These are phyloP conservation scores for Otus sunia DNA, from an alignment of 2,113 vertebrate species.

Conservation along the genomic window DNA sequence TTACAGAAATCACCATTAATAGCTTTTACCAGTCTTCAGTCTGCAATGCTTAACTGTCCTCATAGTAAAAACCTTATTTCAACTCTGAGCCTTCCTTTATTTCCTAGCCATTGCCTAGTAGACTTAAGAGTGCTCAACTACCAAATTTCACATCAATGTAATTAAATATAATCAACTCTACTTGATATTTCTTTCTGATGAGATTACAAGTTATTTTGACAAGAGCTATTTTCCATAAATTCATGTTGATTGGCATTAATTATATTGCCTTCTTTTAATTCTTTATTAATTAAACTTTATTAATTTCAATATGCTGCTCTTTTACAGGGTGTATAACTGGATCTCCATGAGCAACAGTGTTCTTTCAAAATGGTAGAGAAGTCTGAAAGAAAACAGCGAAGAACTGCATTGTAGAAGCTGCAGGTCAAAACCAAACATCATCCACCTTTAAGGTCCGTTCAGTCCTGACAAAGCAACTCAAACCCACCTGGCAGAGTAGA, in stretches of 20 bases:
- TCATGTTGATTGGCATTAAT: slow-evolving; percentile 53
- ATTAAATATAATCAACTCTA: slow-evolving; percentile 60
- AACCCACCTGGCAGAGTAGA: neutral
- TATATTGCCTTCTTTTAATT: slow-evolving; percentile 39
- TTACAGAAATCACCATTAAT: neutral
- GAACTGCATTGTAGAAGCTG: neutral
- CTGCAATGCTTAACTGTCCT: neutral
- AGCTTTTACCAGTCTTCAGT: neutral
- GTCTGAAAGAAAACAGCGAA: neutral
- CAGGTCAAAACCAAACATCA: neutral
- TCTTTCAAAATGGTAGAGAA: neutral
- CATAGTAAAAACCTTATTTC: neutral
- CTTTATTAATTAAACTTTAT: slow-evolving; percentile 58
- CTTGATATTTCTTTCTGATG: slow-evolving; percentile 54
- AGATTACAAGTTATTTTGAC: slow-evolving; percentile 55
- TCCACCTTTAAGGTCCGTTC: neutral
- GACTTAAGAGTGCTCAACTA: slow-evolving; percentile 12
- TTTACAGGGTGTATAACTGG: neutral
- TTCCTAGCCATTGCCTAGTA: neutral
- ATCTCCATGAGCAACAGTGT: neutral
- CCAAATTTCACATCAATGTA: slow-evolving; percentile 11
- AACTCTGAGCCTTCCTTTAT: neutral
- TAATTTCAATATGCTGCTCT: slow-evolving; percentile 4
- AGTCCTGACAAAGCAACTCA: neutral
- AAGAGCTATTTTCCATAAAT: slow-evolving; percentile 30